phyloP scores from a whole-genome alignment of 2,113 vertebrate genomes.

The Cepphus grylle region DNA sequence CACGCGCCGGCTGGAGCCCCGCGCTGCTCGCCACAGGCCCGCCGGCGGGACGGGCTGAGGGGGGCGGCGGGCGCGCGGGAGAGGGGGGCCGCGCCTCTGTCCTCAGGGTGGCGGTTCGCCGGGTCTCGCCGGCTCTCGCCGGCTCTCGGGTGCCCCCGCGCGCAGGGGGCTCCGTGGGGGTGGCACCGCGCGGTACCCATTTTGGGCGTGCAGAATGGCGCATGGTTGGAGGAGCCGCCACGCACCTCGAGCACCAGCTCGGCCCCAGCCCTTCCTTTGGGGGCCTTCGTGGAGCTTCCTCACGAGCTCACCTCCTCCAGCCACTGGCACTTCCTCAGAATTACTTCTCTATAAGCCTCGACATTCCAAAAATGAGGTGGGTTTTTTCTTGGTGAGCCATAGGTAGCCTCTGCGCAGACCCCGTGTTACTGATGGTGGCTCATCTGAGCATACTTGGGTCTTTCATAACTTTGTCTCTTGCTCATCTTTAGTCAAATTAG shows the following conservation, averaged over 20 bases:
- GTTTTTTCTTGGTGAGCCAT: accelerated
- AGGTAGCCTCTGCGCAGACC: accelerated
- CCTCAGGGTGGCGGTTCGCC: not conserved
- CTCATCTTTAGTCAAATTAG: accelerated
- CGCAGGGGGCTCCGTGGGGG: no score
- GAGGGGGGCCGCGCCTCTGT: not conserved
- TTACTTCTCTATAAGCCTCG: no score
- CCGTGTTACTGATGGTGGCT: accelerated
- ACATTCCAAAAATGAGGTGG: accelerated
- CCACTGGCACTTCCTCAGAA: no score
- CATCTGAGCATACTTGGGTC: accelerated
- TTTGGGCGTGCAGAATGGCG: accelerated
- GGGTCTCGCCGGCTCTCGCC: no score
- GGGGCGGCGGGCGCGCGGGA: not conserved
- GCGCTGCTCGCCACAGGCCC: not conserved
- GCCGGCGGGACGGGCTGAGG: no score
- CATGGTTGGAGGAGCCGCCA: no score
- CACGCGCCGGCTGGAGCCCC: no score
- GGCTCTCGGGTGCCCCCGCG: no score
- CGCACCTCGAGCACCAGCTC: no score
- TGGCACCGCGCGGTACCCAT: accelerated
- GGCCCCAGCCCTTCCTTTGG: not conserved
- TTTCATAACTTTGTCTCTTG: accelerated
- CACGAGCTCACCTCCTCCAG: not conserved
- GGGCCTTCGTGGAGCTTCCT: no score